Conservation (phyloP, 2,888 invertebrate genomes). For the Spialia ferax region DNA sequence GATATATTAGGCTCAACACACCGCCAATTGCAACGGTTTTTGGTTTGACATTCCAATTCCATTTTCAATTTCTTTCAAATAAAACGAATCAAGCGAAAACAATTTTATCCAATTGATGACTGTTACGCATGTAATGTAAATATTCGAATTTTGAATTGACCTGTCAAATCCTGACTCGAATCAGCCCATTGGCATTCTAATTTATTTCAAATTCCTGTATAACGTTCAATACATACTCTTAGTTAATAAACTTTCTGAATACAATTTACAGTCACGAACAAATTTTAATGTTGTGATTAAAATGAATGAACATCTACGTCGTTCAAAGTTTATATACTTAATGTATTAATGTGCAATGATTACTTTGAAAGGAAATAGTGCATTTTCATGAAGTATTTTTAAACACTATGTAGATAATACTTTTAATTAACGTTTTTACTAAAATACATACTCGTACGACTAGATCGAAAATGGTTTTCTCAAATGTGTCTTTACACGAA, state of each 20-base stretch:
- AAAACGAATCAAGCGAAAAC: too few species aligned
- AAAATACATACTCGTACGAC: not conserved
- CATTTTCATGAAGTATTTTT: not conserved
- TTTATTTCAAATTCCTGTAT: not conserved
- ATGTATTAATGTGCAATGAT: conserved; percentile 4
- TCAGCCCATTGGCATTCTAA: not conserved
- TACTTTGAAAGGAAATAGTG: conserved; percentile 14
- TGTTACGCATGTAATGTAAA: not conserved
- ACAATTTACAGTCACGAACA: conserved; percentile 16
- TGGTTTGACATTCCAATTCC: too few species aligned
- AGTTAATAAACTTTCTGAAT: not conserved
- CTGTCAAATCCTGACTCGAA: not conserved
- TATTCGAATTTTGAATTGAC: not conserved
- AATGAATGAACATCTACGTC: not conserved
- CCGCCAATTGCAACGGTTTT: too few species aligned
- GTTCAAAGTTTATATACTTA: not conserved
- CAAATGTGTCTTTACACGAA: not conserved
- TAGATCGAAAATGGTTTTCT: not conserved
- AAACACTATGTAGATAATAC: not conserved
- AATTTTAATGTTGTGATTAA: not conserved
- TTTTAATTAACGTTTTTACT: not conserved
- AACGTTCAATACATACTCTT: not conserved
- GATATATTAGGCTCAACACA: too few species aligned
- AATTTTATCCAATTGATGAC: not conserved
- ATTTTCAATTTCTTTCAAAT: too few species aligned